These are phyloP conservation scores for Trisateles emortualis DNA, from an alignment of 2,888 invertebrate species.

Conservation along the genomic window DNA sequence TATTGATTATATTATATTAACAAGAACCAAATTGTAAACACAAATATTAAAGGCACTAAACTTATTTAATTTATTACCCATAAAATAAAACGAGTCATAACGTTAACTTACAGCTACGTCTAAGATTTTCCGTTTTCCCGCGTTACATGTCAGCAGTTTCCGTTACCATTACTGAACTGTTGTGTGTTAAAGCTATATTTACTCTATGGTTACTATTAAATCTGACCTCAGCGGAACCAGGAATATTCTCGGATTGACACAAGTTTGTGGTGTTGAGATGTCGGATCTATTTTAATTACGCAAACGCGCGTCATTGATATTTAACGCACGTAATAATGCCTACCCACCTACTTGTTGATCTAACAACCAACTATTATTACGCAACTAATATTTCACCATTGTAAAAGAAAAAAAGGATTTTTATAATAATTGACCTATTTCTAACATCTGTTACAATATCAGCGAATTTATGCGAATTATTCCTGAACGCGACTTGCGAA, in stretches of 20 bases:
- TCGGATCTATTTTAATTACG: conserved; percentile 66
- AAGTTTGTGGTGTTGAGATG: conserved; percentile 52
- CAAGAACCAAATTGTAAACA: background rate
- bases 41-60: background rate
- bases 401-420: no score
- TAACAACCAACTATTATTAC: no score
- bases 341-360: no score
- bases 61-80: background rate
- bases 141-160: conserved; percentile 21
- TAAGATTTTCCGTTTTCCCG: conserved; percentile 16
- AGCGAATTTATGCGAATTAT: no score
- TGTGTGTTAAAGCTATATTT: conserved; percentile 15
- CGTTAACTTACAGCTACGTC: conserved; percentile 3
- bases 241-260: conserved; percentile 64
- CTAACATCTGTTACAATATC: no score
- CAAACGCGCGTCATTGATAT: conserved; percentile 55
- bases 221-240: conserved; percentile 54
- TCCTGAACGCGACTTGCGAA: no score
- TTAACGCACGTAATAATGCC: conserved; percentile 55
- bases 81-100: background rate
- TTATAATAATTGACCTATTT: no score
- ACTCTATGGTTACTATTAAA: conserved; percentile 38
- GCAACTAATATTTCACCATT: no score
- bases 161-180: conserved; percentile 18
- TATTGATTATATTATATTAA: background rate